These are phyloP conservation scores for Phrynocephalus vlangalii DNA, from an alignment of 2,797 vertebrate species.

Conservation along the genomic window DNA sequence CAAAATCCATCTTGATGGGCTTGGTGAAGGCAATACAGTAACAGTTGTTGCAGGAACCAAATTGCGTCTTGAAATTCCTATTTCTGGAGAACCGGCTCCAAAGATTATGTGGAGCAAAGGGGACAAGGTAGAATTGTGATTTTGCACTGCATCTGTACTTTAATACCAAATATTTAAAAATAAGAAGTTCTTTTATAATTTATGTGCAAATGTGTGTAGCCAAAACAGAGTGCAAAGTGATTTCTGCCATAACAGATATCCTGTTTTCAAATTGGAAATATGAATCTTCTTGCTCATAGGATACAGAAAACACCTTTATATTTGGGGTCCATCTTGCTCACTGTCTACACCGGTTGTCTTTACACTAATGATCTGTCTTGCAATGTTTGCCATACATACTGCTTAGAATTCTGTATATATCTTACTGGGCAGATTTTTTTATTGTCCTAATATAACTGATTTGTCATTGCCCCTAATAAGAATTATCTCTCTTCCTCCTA, in stretches of 20 bases:
- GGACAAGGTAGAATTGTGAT: conserved; percentile 86
- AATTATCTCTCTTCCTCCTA: background rate
- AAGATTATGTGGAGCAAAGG: conserved; percentile 95
- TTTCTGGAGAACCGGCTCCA: conserved; percentile 93
- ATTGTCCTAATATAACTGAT: background rate
- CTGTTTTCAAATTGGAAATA: background rate
- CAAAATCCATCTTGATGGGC: conserved; percentile 89
- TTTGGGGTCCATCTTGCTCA: background rate
- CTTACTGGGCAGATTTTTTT: background rate
- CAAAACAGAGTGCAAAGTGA: background rate
- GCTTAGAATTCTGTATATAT: background rate
- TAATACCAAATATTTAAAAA: background rate
- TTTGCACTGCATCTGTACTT: background rate
- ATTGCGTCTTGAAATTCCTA: conserved; percentile 93
- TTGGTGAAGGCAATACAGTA: conserved; percentile 92
- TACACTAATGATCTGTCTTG: background rate
- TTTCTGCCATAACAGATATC: background rate
- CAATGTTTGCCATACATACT: background rate
- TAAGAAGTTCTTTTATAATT: background rate
- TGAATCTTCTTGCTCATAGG: background rate
- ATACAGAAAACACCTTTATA: background rate
- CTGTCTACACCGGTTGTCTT: too few species aligned
- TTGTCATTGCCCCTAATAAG: background rate
- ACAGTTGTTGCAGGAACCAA: conserved; percentile 95
- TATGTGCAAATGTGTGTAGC: background rate